Evolutionary conservation across 1,140 invertebrate genomes (phyloP).

Genomic region (Globodera rostochiensis): DNA sequence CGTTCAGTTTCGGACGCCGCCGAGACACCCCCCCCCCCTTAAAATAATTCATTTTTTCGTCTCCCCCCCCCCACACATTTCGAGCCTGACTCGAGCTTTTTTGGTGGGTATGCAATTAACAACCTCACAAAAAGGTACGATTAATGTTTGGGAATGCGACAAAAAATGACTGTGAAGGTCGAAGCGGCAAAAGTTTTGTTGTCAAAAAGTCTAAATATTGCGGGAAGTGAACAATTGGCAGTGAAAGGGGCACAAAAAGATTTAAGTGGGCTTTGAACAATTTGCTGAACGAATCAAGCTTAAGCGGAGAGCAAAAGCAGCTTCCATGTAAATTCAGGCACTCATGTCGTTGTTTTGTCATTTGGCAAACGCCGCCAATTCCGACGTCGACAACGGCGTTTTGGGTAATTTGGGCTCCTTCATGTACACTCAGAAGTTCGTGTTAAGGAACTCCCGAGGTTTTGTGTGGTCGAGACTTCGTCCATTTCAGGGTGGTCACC

Average conservation of each 20-base stretch:
- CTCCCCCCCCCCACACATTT: no score
- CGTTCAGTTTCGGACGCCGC: no score
- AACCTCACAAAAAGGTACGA: neutral
- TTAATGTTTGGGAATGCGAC: neutral
- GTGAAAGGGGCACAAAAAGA: neutral
- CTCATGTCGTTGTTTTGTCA: neutral
- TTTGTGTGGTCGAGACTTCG: conserved; percentile 13
- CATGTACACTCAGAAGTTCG: neutral
- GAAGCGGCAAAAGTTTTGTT: neutral
- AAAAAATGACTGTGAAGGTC: neutral
- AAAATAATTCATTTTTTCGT: no score
- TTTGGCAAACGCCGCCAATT: neutral
- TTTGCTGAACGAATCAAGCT: no score
- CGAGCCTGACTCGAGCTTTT: no score
- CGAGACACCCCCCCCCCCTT: no score
- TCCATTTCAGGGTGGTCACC: conserved; percentile 9
- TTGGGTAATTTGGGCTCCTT: conserved; percentile 6
- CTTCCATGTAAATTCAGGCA: no score
- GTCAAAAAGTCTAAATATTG: neutral
- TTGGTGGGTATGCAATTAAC: no score
- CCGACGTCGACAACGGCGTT: conserved; percentile 24
- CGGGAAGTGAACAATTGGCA: neutral
- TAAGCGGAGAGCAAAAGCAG: no score
- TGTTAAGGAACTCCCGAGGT: conserved; percentile 15
- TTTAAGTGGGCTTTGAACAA: no score